A percentile compares a stretch with the other conserved stretches of the same genome.
Evolutionary conservation across 2,797 vertebrate species (phyloP).

Genomic region (Phrynocephalus guinanensis): DNA sequence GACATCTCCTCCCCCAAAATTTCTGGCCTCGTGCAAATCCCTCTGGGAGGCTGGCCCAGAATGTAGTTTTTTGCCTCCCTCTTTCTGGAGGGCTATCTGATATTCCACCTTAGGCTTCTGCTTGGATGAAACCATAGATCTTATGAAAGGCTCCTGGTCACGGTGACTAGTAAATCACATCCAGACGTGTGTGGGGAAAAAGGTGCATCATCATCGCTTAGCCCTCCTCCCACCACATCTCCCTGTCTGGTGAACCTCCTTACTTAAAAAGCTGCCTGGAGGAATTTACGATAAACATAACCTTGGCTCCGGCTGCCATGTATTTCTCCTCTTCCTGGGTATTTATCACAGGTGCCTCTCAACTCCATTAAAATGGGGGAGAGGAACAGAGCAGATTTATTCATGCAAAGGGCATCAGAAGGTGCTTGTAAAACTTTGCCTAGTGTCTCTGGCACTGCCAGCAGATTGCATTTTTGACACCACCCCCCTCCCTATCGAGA

Average conservation of each 20-base stretch:
- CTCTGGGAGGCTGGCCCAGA: not conserved
- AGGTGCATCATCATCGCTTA: not conserved
- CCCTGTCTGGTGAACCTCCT: not conserved
- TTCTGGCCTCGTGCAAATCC: not conserved
- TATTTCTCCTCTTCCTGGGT: slow-evolving; percentile 26
- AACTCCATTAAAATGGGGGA: slow-evolving; percentile 36
- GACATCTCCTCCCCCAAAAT: not conserved
- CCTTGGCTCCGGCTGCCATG: slow-evolving; percentile 8
- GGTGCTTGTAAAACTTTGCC: slow-evolving; percentile 25
- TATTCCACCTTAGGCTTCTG: too few relatives aligned
- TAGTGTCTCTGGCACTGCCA: not conserved
- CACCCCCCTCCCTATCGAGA: not conserved
- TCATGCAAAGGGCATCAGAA: slow-evolving; percentile 30
- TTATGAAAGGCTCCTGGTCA: not conserved
- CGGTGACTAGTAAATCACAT: slow-evolving; percentile 4
- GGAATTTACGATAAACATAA: slow-evolving; percentile 40
- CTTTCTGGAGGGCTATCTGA: not conserved
- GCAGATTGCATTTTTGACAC: not conserved
- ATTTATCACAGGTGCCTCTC: slow-evolving; percentile 36
- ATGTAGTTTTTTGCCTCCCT: not conserved
- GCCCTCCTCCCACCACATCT: not conserved
- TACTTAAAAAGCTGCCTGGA: slow-evolving; percentile 10
- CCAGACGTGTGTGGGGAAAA: not conserved
- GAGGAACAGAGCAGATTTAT: slow-evolving; percentile 35
- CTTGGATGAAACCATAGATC: not conserved